Conservation (phyloP, 2,113 vertebrate species). For the Aegithalos caudatus region DNA sequence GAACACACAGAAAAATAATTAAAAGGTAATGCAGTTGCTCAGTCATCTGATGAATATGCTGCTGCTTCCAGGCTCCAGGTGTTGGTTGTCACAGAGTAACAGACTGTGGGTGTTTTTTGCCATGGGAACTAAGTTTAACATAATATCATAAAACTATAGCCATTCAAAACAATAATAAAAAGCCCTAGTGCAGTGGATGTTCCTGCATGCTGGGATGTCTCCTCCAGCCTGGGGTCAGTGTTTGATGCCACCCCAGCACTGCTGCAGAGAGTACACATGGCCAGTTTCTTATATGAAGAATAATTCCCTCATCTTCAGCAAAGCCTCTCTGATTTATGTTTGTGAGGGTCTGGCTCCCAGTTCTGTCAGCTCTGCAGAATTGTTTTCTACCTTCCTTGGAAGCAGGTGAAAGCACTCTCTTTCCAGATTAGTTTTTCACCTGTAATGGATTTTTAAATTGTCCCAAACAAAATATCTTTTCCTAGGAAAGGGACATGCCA, state of each 20-base stretch:
- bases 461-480: neutral
- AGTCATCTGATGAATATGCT: neutral
- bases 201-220: neutral
- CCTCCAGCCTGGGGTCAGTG: neutral
- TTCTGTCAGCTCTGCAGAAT: slow-evolving; percentile 1
- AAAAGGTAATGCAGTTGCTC: neutral
- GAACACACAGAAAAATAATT: neutral
- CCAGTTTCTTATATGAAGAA: neutral
- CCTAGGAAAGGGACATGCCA: neutral
- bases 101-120: neutral
- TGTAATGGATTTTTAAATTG: slow-evolving; percentile 20
- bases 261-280: neutral
- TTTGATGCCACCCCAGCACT: neutral
- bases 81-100: neutral
- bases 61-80: neutral
- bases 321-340: slow-evolving; percentile 2
- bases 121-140: neutral
- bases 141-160: neutral
- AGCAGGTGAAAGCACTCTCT: neutral
- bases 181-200: neutral
- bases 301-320: neutral
- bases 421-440: neutral
- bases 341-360: neutral
- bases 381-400: neutral
- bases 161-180: neutral